Evolutionary conservation across 2,113 vertebrate species (phyloP), one percentile per base, ranked within the genome.

Genomic region (Hippocampus zosterae): DNA sequence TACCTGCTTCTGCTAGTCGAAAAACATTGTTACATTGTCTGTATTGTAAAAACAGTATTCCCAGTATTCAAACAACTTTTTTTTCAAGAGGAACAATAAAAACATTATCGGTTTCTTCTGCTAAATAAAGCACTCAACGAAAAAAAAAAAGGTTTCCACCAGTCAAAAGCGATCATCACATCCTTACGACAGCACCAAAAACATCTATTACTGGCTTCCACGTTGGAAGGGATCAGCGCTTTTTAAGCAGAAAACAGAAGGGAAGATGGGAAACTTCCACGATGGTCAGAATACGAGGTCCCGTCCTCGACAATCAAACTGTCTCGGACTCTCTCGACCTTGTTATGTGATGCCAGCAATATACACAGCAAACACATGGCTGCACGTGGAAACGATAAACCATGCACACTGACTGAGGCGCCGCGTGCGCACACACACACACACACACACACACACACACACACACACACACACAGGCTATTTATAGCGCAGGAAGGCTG

Each of bases 401-500:
- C 33, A 33, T 27, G 33, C 66, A 55, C 25, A 40, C 11, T 25
- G 40, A 46, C 63, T 65, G 10, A 3, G 44, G 63, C 40, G 21
- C 16, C 19, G 18, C 33, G n/a, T 37, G 25, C 70, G 46, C 75
- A 11, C 29, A 3, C 29, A 29, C 29, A 29, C 29, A 29, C 27
- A 29, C 25, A 27, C 25, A 27, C 25, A 27, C 42, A 42, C 10
- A 44, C 2, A 13, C 42, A 44, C 42, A 75, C 69, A 71, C 62
- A 64, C 29, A 60, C 68, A 68, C 72, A 63, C 50, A 40, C 70
- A 53, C 75, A 76, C 65, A 74, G 60, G 59, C 84, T 91, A 91
- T 92, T 92, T 91, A 85, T 93, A 92, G 89, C 76, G 69, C 68
- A 89, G 88, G 87, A 91, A 91, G 84, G 82, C 82, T 85, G 84